Conservation (phyloP, 2,888 invertebrate species). For the Euspilapteryx auroguttella region DNA sequence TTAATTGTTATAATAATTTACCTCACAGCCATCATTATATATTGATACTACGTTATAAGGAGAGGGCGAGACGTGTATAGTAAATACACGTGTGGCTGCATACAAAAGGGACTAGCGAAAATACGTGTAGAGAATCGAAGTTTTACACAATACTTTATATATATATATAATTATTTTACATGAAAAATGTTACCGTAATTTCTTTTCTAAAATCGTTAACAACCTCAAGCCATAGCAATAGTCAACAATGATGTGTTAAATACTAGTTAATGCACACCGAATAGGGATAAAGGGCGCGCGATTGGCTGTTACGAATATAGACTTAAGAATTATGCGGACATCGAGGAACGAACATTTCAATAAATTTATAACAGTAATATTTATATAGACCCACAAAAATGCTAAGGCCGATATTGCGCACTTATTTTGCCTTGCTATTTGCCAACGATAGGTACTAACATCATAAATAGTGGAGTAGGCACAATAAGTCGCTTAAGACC, state of each 20-base stretch:
- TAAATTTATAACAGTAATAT: too few relatives aligned
- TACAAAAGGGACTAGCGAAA: conserved; percentile 56
- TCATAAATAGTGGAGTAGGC: too few relatives aligned
- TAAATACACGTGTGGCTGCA: conserved; percentile 45
- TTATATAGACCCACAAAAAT: too few relatives aligned
- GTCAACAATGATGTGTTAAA: conserved; percentile 58
- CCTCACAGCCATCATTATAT: conserved; percentile 63
- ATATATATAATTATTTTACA: conserved; percentile 6
- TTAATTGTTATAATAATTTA: conserved; percentile 57
- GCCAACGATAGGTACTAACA: too few relatives aligned
- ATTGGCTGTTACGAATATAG: too few relatives aligned
- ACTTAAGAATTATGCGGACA: too few relatives aligned
- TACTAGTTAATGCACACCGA: conserved; percentile 54
- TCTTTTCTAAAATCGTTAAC: conserved; percentile 58
- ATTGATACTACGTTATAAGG: conserved; percentile 58
- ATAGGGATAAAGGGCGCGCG: conserved; percentile 34
- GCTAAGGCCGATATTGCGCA: too few relatives aligned
- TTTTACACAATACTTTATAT: too few relatives aligned
- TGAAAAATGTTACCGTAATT: conserved; percentile 21
- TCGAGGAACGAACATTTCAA: too few relatives aligned
- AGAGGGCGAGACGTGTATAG: conserved; percentile 51
- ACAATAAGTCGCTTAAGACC: too few relatives aligned
- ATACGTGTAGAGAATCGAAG: conserved; percentile 24
- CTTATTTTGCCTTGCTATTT: too few relatives aligned
- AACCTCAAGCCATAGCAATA: conserved; percentile 62